Evolutionary conservation across 2,888 invertebrate genomes (phyloP).

Genomic region (Heteropelma amictum): DNA sequence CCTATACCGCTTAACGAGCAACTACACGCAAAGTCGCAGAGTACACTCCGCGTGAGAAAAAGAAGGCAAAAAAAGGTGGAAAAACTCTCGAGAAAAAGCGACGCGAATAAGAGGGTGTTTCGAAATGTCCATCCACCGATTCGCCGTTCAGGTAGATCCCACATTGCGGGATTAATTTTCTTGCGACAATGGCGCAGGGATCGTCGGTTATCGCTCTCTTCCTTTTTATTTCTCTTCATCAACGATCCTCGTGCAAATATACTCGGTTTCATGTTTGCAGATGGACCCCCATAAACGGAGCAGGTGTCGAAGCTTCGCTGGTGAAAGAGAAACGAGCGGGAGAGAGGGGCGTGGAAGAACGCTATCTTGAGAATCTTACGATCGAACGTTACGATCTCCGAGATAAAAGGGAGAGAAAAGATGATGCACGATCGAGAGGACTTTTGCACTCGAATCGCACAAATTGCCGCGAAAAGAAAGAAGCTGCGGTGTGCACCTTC

Average conservation of each 20-base stretch:
- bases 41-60: not conserved
- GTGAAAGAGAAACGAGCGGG: not conserved
- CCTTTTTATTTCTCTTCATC: not conserved
- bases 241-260: not conserved
- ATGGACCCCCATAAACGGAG: slow-evolving; percentile 11
- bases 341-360: not conserved
- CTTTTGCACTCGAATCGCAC: no score
- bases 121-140: no score
- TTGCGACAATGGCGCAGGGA: no score
- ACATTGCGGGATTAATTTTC: no score
- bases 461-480: no score
- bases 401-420: not conserved
- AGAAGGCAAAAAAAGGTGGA: not conserved
- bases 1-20: slow-evolving; percentile 38
- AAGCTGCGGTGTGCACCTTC: no score
- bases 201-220: not conserved
- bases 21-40: no score
- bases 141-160: no score
- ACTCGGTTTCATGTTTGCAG: not conserved
- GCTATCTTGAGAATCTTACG: slow-evolving; percentile 6
- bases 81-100: no score
- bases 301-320: slow-evolving; percentile 13
- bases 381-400: not conserved
- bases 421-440: not conserved
- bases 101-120: no score